phyloP scores from a whole-genome alignment of 2,888 invertebrate genomes.

The Meloe dianella region DNA sequence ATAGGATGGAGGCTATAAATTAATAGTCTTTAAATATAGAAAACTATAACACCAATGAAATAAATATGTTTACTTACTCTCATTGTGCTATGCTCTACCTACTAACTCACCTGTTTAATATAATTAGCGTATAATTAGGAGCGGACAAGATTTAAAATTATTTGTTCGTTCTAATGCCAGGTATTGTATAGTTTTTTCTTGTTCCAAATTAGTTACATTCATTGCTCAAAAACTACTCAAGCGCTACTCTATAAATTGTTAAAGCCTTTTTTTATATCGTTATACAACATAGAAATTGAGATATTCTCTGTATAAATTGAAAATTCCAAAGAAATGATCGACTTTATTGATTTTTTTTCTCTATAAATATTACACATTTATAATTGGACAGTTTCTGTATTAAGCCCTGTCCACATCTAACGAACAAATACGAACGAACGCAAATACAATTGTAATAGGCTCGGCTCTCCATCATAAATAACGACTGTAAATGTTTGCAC shows the following conservation, averaged over 20 bases:
- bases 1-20: background rate
- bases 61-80: background rate
- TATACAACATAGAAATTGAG: too few relatives aligned
- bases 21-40: slow-evolving; percentile 2
- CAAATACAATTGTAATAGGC: too few relatives aligned
- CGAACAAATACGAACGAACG: too few relatives aligned
- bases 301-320: too few relatives aligned
- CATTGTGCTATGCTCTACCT: background rate
- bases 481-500: too few relatives aligned
- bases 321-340: too few relatives aligned
- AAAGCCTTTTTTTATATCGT: too few relatives aligned
- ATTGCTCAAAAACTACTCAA: too few relatives aligned
- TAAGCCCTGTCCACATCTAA: too few relatives aligned
- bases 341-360: too few relatives aligned
- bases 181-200: background rate
- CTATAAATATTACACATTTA: background rate
- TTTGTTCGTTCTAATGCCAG: background rate
- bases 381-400: background rate
- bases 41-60: background rate
- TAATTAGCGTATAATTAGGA: slow-evolving; percentile 14
- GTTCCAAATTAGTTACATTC: background rate
- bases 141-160: slow-evolving; percentile 3
- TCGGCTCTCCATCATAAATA: too few relatives aligned
- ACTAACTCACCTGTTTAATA: slow-evolving; percentile 6
- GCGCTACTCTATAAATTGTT: too few relatives aligned